These are phyloP conservation scores for Perithous albicinctus DNA, from an alignment of 2,888 invertebrate genomes.

Conservation along the genomic window DNA sequence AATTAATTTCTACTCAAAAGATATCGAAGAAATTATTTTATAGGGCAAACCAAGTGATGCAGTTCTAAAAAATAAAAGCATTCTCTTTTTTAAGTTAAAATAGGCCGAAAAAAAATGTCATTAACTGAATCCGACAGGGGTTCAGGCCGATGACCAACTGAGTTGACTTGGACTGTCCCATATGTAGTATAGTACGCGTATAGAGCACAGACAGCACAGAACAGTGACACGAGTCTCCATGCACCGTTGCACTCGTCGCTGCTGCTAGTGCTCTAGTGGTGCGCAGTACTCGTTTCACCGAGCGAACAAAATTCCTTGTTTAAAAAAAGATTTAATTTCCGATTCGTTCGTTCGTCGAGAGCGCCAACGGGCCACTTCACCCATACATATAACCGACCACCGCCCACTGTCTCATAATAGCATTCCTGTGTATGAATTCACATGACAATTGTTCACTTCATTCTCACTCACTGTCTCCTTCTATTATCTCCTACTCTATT, in stretches of 20 bases:
- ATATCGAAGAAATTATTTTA: too few relatives aligned
- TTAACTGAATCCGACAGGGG: too few relatives aligned
- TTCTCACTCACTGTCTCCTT: not conserved
- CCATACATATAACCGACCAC: not conserved
- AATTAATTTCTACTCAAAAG: too few relatives aligned
- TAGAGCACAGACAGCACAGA: too few relatives aligned
- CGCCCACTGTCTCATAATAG: too few relatives aligned
- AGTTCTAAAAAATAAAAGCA: too few relatives aligned
- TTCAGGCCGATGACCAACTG: too few relatives aligned
- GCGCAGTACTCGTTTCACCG: not conserved
- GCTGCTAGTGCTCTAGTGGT: not conserved
- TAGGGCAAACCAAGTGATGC: too few relatives aligned
- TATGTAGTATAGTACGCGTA: not conserved
- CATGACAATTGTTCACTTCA: not conserved
- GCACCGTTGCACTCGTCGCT: constrained; percentile 40
- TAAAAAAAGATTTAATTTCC: constrained; percentile 27
- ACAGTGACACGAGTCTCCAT: constrained; percentile 37
- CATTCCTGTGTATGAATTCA: not conserved
- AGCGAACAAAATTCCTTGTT: not conserved
- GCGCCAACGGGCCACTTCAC: not conserved
- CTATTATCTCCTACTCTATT: not conserved
- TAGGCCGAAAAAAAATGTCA: too few relatives aligned
- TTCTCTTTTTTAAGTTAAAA: too few relatives aligned
- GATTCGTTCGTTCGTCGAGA: constrained; percentile 20
- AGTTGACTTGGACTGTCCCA: too few relatives aligned